A percentile compares a stretch with the other conserved stretches of the same genome.
Conservation (phyloP, 2,888 invertebrate species). For the Gymnocheta viridis region DNA sequence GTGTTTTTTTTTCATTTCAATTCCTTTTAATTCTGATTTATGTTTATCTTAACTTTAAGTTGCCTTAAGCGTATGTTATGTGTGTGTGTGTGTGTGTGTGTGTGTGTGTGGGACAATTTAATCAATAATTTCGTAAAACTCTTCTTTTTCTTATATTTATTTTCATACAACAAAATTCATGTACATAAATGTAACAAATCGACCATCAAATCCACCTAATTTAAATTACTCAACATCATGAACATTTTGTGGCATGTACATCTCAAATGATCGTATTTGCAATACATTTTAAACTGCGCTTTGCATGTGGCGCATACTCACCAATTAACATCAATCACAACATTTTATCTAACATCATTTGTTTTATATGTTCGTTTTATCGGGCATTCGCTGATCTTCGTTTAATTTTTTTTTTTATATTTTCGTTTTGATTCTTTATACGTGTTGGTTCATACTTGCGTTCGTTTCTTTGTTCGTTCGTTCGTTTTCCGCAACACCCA, state of each 20-base stretch:
- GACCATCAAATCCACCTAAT: background rate
- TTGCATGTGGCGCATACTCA: constrained; percentile 57
- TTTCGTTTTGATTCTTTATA: constrained; percentile 14
- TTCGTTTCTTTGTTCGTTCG: constrained; percentile 8
- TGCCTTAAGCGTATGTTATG: constrained; percentile 46
- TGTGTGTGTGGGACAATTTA: constrained; percentile 57
- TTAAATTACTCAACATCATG: constrained; percentile 39
- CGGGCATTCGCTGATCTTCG: background rate
- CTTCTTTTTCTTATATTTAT: constrained; percentile 63
- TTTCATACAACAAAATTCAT: constrained; percentile 56
- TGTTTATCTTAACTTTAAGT: constrained; percentile 45
- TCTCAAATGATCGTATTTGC: constrained; percentile 29
- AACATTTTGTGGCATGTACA: constrained; percentile 58
- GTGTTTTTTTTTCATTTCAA: background rate
- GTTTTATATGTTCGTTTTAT: constrained; percentile 7
- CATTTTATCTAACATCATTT: constrained; percentile 10
- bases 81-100: constrained; percentile 50
- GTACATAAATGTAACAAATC: constrained; percentile 39
- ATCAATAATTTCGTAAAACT: constrained; percentile 42
- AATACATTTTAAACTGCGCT: constrained; percentile 39
- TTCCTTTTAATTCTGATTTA: background rate
- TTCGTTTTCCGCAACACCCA: constrained; percentile 34
- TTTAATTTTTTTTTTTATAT: constrained; percentile 7
- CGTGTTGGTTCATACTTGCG: background rate
- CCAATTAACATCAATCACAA: constrained; percentile 38